These are phyloP conservation scores for Glossophaga mutica DNA, from an alignment of 2,797 vertebrate genomes.

Conservation along the genomic window DNA sequence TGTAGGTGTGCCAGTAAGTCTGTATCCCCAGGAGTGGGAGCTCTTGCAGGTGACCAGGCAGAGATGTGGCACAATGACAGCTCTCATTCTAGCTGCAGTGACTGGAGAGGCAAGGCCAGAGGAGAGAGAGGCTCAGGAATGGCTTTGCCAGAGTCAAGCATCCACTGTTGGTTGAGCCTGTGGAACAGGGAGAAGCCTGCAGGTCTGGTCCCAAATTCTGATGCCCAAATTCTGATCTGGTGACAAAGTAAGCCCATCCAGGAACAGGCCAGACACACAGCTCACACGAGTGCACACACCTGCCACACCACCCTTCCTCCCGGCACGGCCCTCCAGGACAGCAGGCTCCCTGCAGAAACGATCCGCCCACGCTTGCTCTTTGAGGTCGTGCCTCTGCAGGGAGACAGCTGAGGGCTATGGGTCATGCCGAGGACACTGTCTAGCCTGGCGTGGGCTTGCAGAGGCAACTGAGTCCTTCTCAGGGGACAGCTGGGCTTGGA, in stretches of 20 bases:
- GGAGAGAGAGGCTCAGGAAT: not conserved
- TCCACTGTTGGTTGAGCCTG: not conserved
- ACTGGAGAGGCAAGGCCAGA: not conserved
- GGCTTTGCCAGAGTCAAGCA: not conserved
- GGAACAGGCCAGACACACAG: not conserved
- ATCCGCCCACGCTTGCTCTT: not conserved
- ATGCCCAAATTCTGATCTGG: not conserved
- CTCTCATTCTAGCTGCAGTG: not conserved
- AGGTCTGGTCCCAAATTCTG: not conserved
- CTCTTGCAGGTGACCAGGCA: not conserved
- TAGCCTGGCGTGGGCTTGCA: not conserved
- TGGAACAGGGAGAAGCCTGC: not conserved
- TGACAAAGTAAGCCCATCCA: not conserved
- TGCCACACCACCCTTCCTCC: rapidly evolving
- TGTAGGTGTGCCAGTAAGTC: not conserved
- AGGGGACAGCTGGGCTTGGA: not conserved
- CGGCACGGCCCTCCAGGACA: not conserved
- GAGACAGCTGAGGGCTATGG: not conserved
- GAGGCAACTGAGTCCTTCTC: conserved; percentile 14
- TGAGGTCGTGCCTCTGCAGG: not conserved
- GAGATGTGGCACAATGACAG: not conserved
- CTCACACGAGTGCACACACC: rapidly evolving
- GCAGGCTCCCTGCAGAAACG: not conserved
- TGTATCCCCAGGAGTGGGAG: not conserved
- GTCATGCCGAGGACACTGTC: conserved; percentile 17